Evolutionary conservation across 2,797 vertebrate genomes (phyloP).

Genomic region (Menidia menidia): DNA sequence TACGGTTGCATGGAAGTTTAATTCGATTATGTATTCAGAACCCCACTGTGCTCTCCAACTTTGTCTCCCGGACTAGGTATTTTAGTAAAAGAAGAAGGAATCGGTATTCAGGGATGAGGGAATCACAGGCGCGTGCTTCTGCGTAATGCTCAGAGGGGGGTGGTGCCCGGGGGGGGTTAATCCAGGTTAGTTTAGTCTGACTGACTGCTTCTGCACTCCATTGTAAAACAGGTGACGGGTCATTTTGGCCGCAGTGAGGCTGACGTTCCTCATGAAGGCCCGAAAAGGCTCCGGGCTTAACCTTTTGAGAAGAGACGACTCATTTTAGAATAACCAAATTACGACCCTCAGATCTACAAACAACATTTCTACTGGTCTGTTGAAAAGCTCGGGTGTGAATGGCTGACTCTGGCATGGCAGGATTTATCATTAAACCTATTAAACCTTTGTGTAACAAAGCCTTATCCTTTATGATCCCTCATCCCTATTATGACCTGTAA

Average conservation of each 20-base stretch:
- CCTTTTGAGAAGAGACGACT: neutral
- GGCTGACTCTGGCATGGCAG: neutral
- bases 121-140: conserved; percentile 24
- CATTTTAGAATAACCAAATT: conserved; percentile 7
- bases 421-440: conserved; percentile 20
- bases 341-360: neutral
- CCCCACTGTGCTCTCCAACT: conserved; percentile 7
- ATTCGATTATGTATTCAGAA: conserved; percentile 41
- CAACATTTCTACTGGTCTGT: neutral
- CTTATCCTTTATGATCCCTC: conserved; percentile 9
- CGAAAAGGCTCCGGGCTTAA: conserved; percentile 1
- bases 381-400: conserved; percentile 18
- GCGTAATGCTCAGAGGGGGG: conserved; percentile 24
- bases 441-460: conserved; percentile 24
- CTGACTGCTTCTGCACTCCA: conserved; percentile 11
- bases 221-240: conserved; percentile 33
- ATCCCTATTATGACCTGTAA: neutral
- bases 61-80: neutral
- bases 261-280: neutral
- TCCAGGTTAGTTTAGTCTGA: conserved; percentile 30
- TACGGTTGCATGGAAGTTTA: conserved; percentile 63
- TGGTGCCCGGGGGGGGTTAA: conserved; percentile 17
- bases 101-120: conserved; percentile 13
- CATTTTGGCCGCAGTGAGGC: neutral
- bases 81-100: neutral